Percentiles rank a stretch among this genome's conserved stretches.
Conservation (phyloP, 1,140 invertebrate species). For the Aculops lycopersici region DNA sequence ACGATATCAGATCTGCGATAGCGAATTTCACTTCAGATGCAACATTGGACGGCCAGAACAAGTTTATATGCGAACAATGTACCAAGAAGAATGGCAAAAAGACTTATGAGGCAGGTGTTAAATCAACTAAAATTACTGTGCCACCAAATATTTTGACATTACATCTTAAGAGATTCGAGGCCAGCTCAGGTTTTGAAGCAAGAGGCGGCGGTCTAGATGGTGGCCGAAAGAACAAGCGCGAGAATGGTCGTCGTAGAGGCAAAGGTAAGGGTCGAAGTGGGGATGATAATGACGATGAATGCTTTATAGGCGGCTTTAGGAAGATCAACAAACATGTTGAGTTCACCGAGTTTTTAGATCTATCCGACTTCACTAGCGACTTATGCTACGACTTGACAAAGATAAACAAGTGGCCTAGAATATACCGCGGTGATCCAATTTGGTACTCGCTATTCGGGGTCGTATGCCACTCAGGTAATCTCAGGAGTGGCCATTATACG, state of each 20-base stretch:
- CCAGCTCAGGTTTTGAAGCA: too few species aligned
- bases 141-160: constrained; percentile 72
- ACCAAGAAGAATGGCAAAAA: constrained; percentile 25
- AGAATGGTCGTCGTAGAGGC: too few species aligned
- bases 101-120: constrained; percentile 56
- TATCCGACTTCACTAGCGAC: constrained; percentile 53
- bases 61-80: constrained; percentile 62
- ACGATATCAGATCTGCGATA: constrained; percentile 16
- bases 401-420: constrained; percentile 19
- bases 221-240: too few species aligned
- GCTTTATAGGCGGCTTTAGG: constrained; percentile 22
- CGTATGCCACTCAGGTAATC: constrained; percentile 62
- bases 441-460: constrained; percentile 72
- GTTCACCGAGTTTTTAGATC: constrained; percentile 50
- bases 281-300: too few species aligned
- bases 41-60: constrained; percentile 55
- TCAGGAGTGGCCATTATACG: constrained; percentile 77
- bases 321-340: constrained; percentile 58
- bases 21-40: constrained; percentile 65
- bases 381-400: constrained; percentile 7
- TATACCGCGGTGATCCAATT: constrained; percentile 26
- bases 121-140: constrained; percentile 55
- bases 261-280: constrained; percentile 26
- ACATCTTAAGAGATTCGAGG: constrained; percentile 46
- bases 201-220: too few species aligned